Base-by-base conservation (phyloP, 2,888 invertebrate genomes). In the Tipula helvola region DNA sequence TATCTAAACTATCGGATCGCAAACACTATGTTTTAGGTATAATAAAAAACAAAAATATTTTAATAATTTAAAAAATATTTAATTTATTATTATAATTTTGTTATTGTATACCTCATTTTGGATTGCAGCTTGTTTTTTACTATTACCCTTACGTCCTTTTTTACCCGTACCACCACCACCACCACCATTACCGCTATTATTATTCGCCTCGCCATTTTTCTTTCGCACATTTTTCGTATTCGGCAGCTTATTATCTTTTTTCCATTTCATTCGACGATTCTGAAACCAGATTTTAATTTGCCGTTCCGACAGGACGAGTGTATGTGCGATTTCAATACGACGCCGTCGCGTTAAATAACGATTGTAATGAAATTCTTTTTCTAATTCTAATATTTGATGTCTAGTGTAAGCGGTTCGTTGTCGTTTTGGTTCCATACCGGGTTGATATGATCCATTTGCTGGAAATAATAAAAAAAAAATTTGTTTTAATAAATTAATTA, bases 331-430 rank as follows among this genome's bases (percentile, higher is more conserved):
- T 93, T 99, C 99, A 92, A 99, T 98, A 91, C 99, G 94, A 92
- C 98, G 94, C 91, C 98, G 94, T 89, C 99, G 94, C 87, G 98
- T 98, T 91, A 99, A 94, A 93, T 99, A 99, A 90, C 97, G 95
- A 93, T 98, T 99, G 94, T 96, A 98, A 92, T 98, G 98, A 92
- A 99, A 99, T 93, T 98, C 98, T 91, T 98, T 98, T 92, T 98
- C 98, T 90, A 99, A 93, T 92, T 99, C 98, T 91, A 99, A 93
- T 91, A 98, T 98, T 94, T 99, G 99, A 93, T 98, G 98, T 91
- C 98, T 95, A 88, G 98, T 99, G 94, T 99, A 99, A 88, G 98
- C 98, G 89, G 98, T 99, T 89, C 99, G 94, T 91, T 98, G 98
- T 88, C 99, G 94, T 92, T 98, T 98, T 86, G 98, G 97, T 91